A percentile compares a stretch with the other conserved stretches of the same genome.
Conservation (phyloP, 2,797 vertebrate species). For the Poecile montanus region DNA sequence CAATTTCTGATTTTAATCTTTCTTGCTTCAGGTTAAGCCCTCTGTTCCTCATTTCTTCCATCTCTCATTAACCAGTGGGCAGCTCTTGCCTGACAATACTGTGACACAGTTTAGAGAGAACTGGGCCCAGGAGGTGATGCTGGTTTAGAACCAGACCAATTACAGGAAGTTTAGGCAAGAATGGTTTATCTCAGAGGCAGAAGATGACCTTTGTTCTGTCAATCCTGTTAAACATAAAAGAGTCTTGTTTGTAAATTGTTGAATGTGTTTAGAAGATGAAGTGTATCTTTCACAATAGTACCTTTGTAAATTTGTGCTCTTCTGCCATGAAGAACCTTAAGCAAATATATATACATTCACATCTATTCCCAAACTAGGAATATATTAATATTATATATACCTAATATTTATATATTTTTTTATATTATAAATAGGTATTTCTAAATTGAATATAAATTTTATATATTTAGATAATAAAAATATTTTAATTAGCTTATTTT, state of each 20-base stretch:
- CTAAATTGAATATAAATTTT: too few species aligned
- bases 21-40: neutral
- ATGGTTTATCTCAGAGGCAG: neutral
- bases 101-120: neutral
- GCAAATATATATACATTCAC: neutral
- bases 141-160: neutral
- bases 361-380: neutral
- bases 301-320: neutral
- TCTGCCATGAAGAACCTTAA: neutral
- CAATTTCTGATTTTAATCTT: neutral
- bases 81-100: neutral
- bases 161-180: neutral
- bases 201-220: neutral
- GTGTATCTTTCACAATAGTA: neutral
- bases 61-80: neutral
- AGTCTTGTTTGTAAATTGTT: neutral
- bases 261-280: neutral
- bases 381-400: neutral
- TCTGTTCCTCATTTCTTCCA: neutral
- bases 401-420: too few species aligned
- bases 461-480: too few species aligned
- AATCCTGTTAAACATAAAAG: neutral
- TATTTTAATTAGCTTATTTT: neutral
- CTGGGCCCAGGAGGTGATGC: neutral
- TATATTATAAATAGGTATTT: too few species aligned